phyloP scores from a whole-genome alignment of 2,113 vertebrate genomes.

The Phrynocephalus versicolor region DNA sequence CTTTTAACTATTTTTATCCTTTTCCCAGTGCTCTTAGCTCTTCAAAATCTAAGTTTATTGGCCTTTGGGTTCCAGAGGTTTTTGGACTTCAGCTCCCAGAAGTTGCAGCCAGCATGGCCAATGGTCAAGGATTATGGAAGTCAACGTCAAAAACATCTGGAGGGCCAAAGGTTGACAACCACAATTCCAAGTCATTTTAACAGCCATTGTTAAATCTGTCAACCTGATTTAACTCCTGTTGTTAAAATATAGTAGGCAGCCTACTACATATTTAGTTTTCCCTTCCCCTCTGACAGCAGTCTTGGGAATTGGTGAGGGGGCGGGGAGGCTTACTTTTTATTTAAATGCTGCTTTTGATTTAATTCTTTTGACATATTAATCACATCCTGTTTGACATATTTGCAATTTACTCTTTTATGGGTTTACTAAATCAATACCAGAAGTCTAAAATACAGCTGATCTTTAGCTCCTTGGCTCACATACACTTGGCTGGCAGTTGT shows the following conservation, averaged over 20 bases:
- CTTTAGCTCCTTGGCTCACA: background rate
- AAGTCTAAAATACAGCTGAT: background rate
- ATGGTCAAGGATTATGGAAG: too few species aligned
- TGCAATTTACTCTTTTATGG: slow-evolving; percentile 21
- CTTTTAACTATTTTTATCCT: too few species aligned
- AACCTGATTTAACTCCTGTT: background rate
- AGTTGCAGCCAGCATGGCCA: too few species aligned
- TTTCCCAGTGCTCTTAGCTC: too few species aligned
- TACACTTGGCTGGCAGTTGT: background rate
- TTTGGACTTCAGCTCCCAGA: too few species aligned
- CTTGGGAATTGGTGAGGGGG: background rate
- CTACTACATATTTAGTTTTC: background rate
- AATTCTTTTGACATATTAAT: slow-evolving; percentile 6
- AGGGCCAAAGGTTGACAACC: too few species aligned
- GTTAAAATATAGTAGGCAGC: background rate
- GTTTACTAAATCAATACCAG: slow-evolving; percentile 16
- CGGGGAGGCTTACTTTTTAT: background rate
- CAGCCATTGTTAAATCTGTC: background rate
- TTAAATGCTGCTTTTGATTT: slow-evolving; percentile 8
- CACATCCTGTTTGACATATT: slow-evolving; percentile 16
- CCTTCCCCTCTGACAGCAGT: background rate
- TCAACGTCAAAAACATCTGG: too few species aligned
- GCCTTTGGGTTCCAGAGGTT: too few species aligned
- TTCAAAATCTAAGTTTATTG: too few species aligned
- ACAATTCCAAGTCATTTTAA: too few species aligned